Percentiles rank a stretch among this genome's conserved stretches.
phyloP scores from a whole-genome alignment of 2,797 vertebrate genomes.

The Graptemys geographica region DNA sequence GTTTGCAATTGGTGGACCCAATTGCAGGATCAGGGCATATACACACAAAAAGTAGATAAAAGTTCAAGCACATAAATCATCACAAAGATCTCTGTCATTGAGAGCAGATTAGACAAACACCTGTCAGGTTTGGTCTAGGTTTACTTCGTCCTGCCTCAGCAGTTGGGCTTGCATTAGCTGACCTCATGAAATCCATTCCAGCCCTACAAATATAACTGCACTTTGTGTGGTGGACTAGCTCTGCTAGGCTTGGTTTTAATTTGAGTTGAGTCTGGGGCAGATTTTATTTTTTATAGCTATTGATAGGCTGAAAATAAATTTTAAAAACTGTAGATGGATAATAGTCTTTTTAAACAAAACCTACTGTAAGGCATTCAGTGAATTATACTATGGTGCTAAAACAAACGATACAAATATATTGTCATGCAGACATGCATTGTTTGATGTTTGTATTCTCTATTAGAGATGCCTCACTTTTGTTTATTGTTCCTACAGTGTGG shows the following conservation, averaged over 20 bases:
- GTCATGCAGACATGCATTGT: not conserved
- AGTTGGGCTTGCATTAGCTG: not conserved
- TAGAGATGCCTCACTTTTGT: not conserved
- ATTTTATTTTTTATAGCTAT: conserved; percentile 9
- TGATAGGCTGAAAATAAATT: conserved; percentile 34
- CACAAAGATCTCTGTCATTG: not conserved
- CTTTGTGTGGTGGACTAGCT: not conserved
- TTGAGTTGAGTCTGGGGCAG: not conserved
- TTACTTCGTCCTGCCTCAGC: not conserved
- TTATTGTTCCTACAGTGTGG: not conserved
- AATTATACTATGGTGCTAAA: not conserved
- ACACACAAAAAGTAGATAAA: not conserved
- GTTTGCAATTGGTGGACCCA: not conserved
- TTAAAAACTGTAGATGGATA: conserved; percentile 26
- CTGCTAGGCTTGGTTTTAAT: too few relatives aligned
- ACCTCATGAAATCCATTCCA: not conserved
- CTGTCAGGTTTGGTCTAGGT: not conserved
- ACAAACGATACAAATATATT: not conserved
- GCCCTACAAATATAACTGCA: not conserved
- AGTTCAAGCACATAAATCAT: not conserved
- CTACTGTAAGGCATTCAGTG: conserved; percentile 5
- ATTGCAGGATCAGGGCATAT: not conserved
- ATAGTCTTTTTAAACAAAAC: conserved; percentile 50
- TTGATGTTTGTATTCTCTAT: not conserved
- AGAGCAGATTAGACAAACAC: not conserved